Conservation (phyloP, 2,888 invertebrate species). For the Flabesymbios commensalis region DNA sequence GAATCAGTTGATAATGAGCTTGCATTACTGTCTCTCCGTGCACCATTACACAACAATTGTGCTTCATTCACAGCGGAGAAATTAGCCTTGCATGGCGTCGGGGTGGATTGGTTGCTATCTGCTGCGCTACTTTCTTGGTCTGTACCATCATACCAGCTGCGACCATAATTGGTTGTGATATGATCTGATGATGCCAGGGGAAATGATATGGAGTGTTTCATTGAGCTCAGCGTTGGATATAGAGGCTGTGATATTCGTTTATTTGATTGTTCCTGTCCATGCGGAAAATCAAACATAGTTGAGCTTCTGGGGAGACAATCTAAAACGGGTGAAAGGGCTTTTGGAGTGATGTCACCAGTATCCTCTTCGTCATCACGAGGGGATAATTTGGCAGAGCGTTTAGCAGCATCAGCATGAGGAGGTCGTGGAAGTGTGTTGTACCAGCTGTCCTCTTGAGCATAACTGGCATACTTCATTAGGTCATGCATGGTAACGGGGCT, state of each 20-base stretch:
- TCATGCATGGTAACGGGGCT: constrained; percentile 26
- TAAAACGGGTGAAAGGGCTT: background rate
- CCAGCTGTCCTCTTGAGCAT: constrained; percentile 3
- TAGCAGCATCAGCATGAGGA: background rate
- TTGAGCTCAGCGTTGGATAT: constrained; percentile 2
- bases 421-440: constrained; percentile 11
- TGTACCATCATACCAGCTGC: constrained; percentile 10
- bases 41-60: too few relatives aligned
- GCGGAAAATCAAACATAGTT: background rate
- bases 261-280: background rate
- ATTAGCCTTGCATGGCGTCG: too few relatives aligned
- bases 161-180: background rate
- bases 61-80: too few relatives aligned
- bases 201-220: constrained; percentile 10
- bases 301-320: background rate
- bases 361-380: background rate
- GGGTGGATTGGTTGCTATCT: too few relatives aligned
- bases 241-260: background rate
- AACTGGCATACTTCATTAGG: constrained; percentile 15
- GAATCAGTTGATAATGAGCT: constrained; percentile 12
- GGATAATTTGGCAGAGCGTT: too few relatives aligned
- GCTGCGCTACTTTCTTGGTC: too few relatives aligned
- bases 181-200: background rate
- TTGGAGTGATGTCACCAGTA: too few relatives aligned
- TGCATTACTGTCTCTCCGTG: constrained; percentile 2